Conservation (phyloP, 2,113 vertebrate genomes). For the Myxocyprinus asiaticus region DNA sequence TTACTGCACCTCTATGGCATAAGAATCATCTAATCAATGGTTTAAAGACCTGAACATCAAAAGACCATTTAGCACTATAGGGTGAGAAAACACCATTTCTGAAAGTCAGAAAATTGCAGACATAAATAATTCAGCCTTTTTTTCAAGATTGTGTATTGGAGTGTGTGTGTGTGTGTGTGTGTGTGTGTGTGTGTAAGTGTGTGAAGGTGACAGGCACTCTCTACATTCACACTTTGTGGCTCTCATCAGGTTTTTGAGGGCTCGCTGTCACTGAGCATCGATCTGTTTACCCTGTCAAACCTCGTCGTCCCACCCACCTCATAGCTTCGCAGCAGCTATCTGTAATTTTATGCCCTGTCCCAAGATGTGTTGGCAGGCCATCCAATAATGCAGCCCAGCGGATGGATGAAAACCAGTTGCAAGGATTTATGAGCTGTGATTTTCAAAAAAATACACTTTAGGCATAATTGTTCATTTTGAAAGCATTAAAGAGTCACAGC, state of each 20-base stretch:
- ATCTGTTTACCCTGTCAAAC: constrained; percentile 40
- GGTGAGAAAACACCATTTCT: background rate
- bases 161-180: background rate
- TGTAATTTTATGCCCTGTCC: constrained; percentile 52
- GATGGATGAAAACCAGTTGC: constrained; percentile 18
- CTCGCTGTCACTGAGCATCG: constrained; percentile 51
- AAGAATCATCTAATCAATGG: background rate
- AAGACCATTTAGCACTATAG: background rate
- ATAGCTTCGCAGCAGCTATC: constrained; percentile 61
- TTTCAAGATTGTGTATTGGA: background rate
- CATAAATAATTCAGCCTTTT: constrained; percentile 1
- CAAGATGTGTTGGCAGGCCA: constrained; percentile 33
- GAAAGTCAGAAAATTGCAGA: background rate
- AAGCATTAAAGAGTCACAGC: background rate
- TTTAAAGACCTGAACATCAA: background rate
- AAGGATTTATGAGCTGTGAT: background rate
- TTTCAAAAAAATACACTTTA: background rate
- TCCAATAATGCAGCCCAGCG: background rate
- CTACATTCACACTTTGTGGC: constrained; percentile 21
- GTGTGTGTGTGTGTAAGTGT: constrained; percentile 6
- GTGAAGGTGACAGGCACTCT: background rate
- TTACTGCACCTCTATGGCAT: background rate
- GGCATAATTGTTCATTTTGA: background rate
- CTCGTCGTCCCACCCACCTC: constrained; percentile 21
- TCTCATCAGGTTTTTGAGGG: constrained; percentile 42